Evolutionary conservation across 2,113 vertebrate genomes (phyloP).

Genomic region (Aspiorhynchus laticeps): DNA sequence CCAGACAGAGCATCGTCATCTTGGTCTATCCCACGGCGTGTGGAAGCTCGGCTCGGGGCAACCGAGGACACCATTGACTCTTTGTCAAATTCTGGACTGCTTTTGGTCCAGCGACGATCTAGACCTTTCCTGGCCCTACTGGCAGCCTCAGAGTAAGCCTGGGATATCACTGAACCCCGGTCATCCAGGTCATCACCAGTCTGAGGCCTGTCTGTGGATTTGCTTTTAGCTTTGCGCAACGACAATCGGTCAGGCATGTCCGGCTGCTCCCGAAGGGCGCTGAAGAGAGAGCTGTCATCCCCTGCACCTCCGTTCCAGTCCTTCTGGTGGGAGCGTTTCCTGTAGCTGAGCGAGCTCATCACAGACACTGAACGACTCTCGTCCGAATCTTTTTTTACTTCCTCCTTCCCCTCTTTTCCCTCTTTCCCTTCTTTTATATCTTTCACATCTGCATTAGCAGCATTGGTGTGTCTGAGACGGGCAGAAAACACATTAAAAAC

Average conservation of each 20-base stretch:
- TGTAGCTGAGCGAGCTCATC: constrained; percentile 95
- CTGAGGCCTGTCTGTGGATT: constrained; percentile 60
- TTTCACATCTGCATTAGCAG: constrained; percentile 70
- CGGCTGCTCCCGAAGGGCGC: constrained; percentile 82
- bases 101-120: constrained; percentile 85
- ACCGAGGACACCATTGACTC: constrained; percentile 78
- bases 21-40: constrained; percentile 75
- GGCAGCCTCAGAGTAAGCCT: constrained; percentile 82
- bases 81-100: constrained; percentile 81
- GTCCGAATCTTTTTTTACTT: constrained; percentile 71
- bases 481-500: constrained; percentile 22
- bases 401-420: constrained; percentile 69
- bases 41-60: constrained; percentile 82
- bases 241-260: constrained; percentile 79
- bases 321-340: constrained; percentile 88
- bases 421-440: constrained; percentile 74
- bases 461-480: constrained; percentile 71
- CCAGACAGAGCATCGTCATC: constrained; percentile 81
- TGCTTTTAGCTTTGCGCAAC: constrained; percentile 75
- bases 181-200: constrained; percentile 73
- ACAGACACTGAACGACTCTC: constrained; percentile 82
- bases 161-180: constrained; percentile 78
- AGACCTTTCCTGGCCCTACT: constrained; percentile 80
- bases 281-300: constrained; percentile 88
- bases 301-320: constrained; percentile 90